phyloP scores from a whole-genome alignment of 2,888 invertebrate genomes.

The Drosophila hawaiiensis region DNA sequence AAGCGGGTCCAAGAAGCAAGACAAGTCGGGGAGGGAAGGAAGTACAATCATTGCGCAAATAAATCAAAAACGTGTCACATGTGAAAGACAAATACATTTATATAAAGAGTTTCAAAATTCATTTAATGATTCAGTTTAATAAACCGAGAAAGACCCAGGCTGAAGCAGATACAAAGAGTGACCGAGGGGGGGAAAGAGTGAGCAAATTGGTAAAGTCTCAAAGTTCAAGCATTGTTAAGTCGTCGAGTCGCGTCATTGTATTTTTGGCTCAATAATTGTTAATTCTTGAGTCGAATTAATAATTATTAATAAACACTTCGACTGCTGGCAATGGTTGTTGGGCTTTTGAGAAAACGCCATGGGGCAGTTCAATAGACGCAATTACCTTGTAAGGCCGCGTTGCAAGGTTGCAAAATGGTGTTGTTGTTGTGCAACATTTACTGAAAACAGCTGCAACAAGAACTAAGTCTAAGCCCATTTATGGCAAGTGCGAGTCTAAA shows the following conservation, averaged over 20 bases:
- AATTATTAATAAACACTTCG: slow-evolving; percentile 24
- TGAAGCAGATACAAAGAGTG: slow-evolving; percentile 3
- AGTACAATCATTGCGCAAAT: slow-evolving; percentile 48
- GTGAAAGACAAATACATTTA: slow-evolving; percentile 7
- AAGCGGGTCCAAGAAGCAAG: not conserved
- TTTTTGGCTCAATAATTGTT: slow-evolving; percentile 27
- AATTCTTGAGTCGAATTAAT: slow-evolving; percentile 38
- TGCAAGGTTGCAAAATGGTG: slow-evolving; percentile 45
- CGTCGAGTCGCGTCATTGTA: slow-evolving; percentile 30
- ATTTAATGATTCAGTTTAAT: slow-evolving; percentile 44
- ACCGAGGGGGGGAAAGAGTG: not conserved
- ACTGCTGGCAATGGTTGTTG: slow-evolving; percentile 34
- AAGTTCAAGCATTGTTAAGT: slow-evolving; percentile 40
- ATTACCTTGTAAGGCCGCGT: slow-evolving; percentile 51
- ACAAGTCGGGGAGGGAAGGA: not conserved
- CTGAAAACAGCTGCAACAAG: slow-evolving; percentile 40
- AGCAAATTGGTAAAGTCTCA: slow-evolving; percentile 24
- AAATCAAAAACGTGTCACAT: slow-evolving; percentile 72
- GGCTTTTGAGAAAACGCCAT: slow-evolving; percentile 28
- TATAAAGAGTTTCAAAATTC: slow-evolving; percentile 38
- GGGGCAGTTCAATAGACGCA: slow-evolving; percentile 55
- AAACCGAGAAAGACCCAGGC: slow-evolving; percentile 10
- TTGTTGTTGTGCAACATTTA: slow-evolving; percentile 46
- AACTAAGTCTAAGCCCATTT: slow-evolving; percentile 60
- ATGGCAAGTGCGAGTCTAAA: slow-evolving; percentile 48